Base-by-base conservation (phyloP, 2,797 vertebrate genomes). In the Pangasius macronema region DNA sequence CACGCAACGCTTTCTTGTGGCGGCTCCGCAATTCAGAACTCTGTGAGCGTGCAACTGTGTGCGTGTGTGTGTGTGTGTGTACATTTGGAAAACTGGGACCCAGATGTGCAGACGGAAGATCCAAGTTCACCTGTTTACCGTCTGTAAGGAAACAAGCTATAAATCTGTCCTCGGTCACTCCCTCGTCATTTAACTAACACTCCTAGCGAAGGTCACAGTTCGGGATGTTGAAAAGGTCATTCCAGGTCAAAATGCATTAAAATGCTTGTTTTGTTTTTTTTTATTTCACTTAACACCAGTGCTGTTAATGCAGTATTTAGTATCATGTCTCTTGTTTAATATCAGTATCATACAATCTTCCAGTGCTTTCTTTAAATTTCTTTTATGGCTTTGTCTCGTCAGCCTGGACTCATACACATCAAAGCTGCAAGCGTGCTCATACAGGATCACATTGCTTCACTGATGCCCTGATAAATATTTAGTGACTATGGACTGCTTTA, bases 101-200 rank as follows among this genome's bases (percentile, higher is more conserved):
- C 88, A 89, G 86, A 91, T 89, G 86, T 83, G 59, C 49, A 27
- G 84, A 89, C 22, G 49, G 59, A 79, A 59, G 83, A 82, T 73
- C 85, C 72, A 85, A 89, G 87, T 89, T 88, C 80, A 89, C 87
- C 89, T 91, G 89, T 86, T 87, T 88, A 51, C 80, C 67, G 36
- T 87, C 86, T 85, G 82, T 59, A 77, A 86, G 75, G 87, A 81
- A 89, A 67, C 68, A 51, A 84, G 67, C 67, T 30, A 88, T 91
- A 89, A 88, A 89, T 92, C 88, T 87, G 59, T 75, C 59, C 75
- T 83, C 83, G 53, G 63, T 68, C 83, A 9, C 53, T 70, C 24
- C 51, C 3, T 85, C 82, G 72, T 42, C 80, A n/a, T 33, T 82
- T 51, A 83, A 83, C 68, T 53, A 87, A 73, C 53, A 27, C 85